Base-by-base conservation (phyloP, 1,140 invertebrate species). In the Homalodisca vitripennis region DNA sequence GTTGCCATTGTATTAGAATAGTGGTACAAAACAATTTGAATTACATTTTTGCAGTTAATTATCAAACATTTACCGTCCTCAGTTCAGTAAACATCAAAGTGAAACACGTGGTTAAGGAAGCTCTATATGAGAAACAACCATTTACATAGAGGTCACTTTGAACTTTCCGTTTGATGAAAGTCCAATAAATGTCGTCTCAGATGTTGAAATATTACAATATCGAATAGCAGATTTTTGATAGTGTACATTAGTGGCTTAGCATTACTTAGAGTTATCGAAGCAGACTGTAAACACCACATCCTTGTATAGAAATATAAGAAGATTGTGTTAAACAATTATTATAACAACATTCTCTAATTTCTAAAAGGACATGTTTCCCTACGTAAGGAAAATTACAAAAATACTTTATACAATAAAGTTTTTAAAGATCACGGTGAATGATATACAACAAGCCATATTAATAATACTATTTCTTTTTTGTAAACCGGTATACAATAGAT, bases 401-500 rank as follows among this genome's bases (percentile, higher is more conserved):
- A 60, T 60, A 60, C 27, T 60, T 60, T 60, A n/a, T 60, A 13
- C 24, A 6, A 3, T 27, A 29, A 6, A n/a, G n/a, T n/a, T n/a
- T 60, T 60, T 60, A 27, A 22, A 60, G 55, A 60, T 60, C 55
- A 60, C 55, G 24, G 29, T 29, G 55, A 51, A 60, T 29, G 55
- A 60, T 60, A 60, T 60, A 60, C 55, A 60, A 60, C 55, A 60
- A 60, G 55, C 55, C 14, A 60, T 24, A 60, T 3, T 60, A 60
- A 60, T 27, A 51, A 60, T 60, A 60, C 55, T 60, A 60, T 60
- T 24, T 60, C 55, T n/a, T 60, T 60, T 60, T 60, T 60, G 55
- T 60, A 60, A 60, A 60, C 55, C 55, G 26, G 55, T 60, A 60
- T 60, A 60, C 55, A 60, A 60, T 60, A 60, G 55, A 27, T 60